Conservation (phyloP, 2,113 vertebrate species). For the Chaetops frenatus region DNA sequence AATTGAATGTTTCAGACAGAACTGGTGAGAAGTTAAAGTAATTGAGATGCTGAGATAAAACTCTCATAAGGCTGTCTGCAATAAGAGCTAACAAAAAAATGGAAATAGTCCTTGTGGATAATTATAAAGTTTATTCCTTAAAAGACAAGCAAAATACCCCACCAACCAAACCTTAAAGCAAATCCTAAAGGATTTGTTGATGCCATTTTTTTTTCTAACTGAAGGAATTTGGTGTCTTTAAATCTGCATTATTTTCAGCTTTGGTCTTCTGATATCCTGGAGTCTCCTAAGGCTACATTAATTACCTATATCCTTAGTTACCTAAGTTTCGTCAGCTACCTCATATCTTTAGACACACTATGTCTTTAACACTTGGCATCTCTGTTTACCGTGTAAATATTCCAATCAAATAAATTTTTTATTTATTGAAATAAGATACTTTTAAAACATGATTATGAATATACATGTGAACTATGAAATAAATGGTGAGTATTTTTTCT, state of each 20-base stretch:
- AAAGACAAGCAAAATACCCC: accelerated
- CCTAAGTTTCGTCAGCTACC: not conserved
- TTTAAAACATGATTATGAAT: not conserved
- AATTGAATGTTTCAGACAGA: not conserved
- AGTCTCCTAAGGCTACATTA: not conserved
- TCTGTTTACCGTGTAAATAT: not conserved
- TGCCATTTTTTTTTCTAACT: not conserved
- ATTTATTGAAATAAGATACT: not conserved
- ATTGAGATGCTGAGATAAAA: not conserved
- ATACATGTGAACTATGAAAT: not conserved
- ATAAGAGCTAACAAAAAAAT: not conserved
- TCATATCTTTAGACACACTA: not conserved
- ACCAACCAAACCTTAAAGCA: not conserved
- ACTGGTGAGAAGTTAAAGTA: not conserved
- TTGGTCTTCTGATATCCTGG: not conserved
- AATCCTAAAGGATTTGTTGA: not conserved
- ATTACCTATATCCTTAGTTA: not conserved
- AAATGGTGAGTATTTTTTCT: not conserved
- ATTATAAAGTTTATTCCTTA: not conserved
- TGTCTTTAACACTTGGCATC: not conserved
- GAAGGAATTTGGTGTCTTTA: not conserved
- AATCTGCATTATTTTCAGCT: not conserved
- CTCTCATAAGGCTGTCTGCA: not conserved
- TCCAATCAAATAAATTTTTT: not conserved
- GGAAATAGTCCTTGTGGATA: not conserved